A percentile compares a stretch with the other conserved stretches of the same genome.
Conservation (phyloP, 35 echinoderm and acorn worm genomes). For the Acanthaster planci region DNA sequence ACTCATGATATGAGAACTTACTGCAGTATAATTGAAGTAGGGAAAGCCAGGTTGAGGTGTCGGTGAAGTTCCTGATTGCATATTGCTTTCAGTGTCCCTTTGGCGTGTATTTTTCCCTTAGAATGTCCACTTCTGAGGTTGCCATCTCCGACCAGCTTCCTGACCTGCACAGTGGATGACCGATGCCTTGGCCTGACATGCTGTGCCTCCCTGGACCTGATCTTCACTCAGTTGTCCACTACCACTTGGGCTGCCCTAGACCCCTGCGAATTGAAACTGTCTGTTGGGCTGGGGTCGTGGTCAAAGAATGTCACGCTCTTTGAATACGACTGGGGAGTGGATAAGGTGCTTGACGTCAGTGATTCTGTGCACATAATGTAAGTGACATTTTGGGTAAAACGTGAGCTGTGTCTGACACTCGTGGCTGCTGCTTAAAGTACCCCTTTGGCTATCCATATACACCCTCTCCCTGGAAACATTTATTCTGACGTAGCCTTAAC, state of each 20-base stretch:
- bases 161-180: no score
- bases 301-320: no score
- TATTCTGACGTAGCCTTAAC: no score
- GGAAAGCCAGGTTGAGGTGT: neutral
- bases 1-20: no score
- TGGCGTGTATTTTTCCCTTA: neutral
- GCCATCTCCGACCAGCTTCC: neutral
- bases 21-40: no score
- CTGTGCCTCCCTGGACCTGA: no score
- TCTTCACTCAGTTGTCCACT: no score
- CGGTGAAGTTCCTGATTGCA: neutral
- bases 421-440: neutral
- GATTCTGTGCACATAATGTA: neutral
- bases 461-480: neutral
- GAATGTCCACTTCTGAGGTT: no score
- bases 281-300: conserved; percentile 26
- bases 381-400: neutral
- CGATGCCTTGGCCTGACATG: no score
- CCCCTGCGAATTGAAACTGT: conserved; percentile 26
- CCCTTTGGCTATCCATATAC: neutral
- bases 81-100: neutral
- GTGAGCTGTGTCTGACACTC: neutral
- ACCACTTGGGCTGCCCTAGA: conserved; percentile 10
- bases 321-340: no score
- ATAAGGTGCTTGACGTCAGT: neutral